Base-by-base conservation (phyloP, 1,140 invertebrate species). In the Panonychus citri region DNA sequence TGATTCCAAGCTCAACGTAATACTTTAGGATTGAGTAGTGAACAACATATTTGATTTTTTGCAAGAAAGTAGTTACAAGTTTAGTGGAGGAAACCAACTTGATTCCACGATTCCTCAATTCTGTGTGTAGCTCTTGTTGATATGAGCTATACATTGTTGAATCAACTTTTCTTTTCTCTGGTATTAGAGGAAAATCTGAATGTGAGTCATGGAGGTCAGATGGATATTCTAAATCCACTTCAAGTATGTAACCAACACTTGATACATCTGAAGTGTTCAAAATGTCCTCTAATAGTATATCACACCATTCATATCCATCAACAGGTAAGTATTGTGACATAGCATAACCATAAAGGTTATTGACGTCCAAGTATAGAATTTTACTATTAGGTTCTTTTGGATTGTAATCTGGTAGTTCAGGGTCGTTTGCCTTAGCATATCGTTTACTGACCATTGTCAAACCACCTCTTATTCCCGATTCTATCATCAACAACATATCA, bases 1-100 rank as follows among this genome's bases (percentile, higher is more conserved):
- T 65, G 27, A 76, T 40, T 37, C 73, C 74, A 55, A 66, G 25
- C 52, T 66, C 52, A 27, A 74, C 19, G 59, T 66, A 71, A 63
- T 72, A 70, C 65, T 74, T 64, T 37, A 75, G 66, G 63, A 68
- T 71, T 57, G 61, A 55, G 64, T 73, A 73, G 64, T 75, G 74
- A 37, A 75, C 66, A 43, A 70, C 61, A 66, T 74, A 75, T 28
- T 69, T 70, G 56, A 61, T 59, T 42, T 60, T 62, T 51, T 57
- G 21, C 12, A 48, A 2, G 21, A 61, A 55, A 57, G 46, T 57
- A 7, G 37, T 50, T 10, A 37, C 13, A 30, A 62, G 25, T 57
- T 57, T 62, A 26, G 42, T 4, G 17, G 42, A 43, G 3, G 4
- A 4, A n/a, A n/a, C 42, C 17, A 4, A 5, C 17, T 5, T 4